These are phyloP conservation scores for Zosterops japonicus DNA, from an alignment of 2,113 vertebrate genomes.

Conservation along the genomic window DNA sequence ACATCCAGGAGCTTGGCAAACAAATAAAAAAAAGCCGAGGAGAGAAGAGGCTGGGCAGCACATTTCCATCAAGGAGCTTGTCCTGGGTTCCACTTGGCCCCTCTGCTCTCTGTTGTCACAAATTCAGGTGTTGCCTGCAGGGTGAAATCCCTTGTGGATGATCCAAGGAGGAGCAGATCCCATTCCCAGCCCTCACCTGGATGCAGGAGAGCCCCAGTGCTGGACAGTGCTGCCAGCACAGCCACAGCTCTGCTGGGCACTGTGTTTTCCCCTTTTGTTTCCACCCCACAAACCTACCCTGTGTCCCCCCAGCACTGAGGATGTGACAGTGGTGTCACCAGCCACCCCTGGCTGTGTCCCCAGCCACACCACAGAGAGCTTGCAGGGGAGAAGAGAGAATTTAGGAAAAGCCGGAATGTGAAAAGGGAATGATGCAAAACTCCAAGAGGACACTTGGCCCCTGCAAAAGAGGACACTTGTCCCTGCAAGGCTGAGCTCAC, in stretches of 20 bases:
- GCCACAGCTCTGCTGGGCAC: not conserved
- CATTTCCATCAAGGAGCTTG: fast-evolving
- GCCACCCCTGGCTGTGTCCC: fast-evolving
- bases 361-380: fast-evolving
- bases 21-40: not conserved
- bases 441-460: fast-evolving
- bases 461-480: fast-evolving
- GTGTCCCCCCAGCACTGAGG: fast-evolving
- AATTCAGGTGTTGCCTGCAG: too few relatives aligned
- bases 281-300: fast-evolving
- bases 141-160: too few relatives aligned
- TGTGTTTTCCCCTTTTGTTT: fast-evolving
- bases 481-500: not conserved
- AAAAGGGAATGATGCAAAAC: not conserved
- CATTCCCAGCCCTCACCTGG: too few relatives aligned
- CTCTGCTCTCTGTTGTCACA: too few relatives aligned
- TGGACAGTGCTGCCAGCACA: too few relatives aligned
- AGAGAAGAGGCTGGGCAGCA: not conserved
- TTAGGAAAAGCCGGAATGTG: fast-evolving
- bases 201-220: too few relatives aligned
- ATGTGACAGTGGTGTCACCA: fast-evolving
- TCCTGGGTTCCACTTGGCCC: too few relatives aligned
- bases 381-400: fast-evolving
- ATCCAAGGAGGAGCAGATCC: too few relatives aligned
- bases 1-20: fast-evolving